Conservation (phyloP, 2,113 vertebrate species). For the Barbus barbus region DNA sequence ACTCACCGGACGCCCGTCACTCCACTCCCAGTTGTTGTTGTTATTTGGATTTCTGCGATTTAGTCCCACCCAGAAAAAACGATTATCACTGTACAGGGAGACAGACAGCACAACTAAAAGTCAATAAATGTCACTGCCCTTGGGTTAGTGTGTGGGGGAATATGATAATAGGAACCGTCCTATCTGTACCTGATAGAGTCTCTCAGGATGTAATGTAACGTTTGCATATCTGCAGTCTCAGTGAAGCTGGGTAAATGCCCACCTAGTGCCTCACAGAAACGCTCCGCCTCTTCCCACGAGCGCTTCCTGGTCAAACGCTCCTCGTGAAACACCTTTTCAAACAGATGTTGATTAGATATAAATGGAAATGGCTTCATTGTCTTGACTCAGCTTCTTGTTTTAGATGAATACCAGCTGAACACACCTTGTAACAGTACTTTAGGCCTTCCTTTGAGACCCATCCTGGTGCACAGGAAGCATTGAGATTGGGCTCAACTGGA, state of each 20-base stretch:
- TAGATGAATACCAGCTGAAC: not conserved
- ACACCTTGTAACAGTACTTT: constrained; percentile 89
- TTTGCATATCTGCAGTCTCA: constrained; percentile 75
- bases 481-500: constrained; percentile 63
- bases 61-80: constrained; percentile 93
- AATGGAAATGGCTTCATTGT: not conserved
- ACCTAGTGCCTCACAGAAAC: constrained; percentile 89
- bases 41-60: constrained; percentile 89
- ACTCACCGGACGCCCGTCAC: constrained; percentile 87
- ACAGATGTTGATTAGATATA: not conserved
- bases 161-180: not conserved
- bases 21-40: constrained; percentile 90
- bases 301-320: constrained; percentile 87
- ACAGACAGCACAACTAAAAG: constrained; percentile 26
- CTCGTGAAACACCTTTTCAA: constrained; percentile 83
- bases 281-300: constrained; percentile 91
- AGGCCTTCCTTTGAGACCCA: constrained; percentile 76
- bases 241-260: constrained; percentile 88
- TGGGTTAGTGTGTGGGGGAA: not conserved
- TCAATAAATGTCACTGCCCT: not conserved
- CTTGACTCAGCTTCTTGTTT: not conserved
- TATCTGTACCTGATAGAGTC: constrained; percentile 81
- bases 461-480: constrained; percentile 80
- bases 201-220: constrained; percentile 78
- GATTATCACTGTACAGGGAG: constrained; percentile 72